Base-by-base conservation (phyloP, 92 coral and sea anemone genomes). In the Meandrina meandrites region DNA sequence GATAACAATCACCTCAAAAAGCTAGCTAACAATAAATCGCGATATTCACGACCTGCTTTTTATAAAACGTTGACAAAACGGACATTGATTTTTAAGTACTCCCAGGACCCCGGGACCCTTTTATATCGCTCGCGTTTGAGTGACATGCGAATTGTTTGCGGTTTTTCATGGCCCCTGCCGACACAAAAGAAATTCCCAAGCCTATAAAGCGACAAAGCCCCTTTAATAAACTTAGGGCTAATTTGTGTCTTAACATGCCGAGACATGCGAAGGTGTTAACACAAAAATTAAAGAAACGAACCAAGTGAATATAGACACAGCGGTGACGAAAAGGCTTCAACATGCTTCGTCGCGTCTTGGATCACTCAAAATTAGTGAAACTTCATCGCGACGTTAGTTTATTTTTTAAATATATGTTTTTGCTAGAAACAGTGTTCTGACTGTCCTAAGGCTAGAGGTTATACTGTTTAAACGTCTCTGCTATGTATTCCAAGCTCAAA, bases 61-160 rank as follows among this genome's bases (percentile, higher is more conserved):
- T 22, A 84, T 74, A 84, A 81, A 75, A 50, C 24, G 30, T 37
- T 60, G 82, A 30, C 53, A 76, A 28, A 47, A 64, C 28, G 78
- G 45, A 37, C 45, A 73, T 73, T 73, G 18, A 18, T n/a, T 54
- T 70, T 57, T 16, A 58, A 51, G 51, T 66, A 28, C 19, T 36
- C 19, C 12, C 1, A 8, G 11, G 57, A 57, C 75, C 80, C 81
- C 19, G 37, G 54, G 85, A 67, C 6, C 17, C 76, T 48, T 66
- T 81, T 81, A 81, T 42, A n/a, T 76, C 37, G 32, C 58, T 66
- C 48, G n/a, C 76, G 3, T 66, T 37, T 85, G 88, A 85, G 82
- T 85, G 88, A 85, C 88, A 68, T 62, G 19, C 19, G 37, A 66
- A 62, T 75, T 42, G 42, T 50, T 85, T 85, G 88, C 75, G 88